A percentile compares a stretch with the other conserved stretches of the same genome.
These are phyloP conservation scores for Glomeris maerens DNA, from an alignment of 1,140 invertebrate species.

Conservation along the genomic window DNA sequence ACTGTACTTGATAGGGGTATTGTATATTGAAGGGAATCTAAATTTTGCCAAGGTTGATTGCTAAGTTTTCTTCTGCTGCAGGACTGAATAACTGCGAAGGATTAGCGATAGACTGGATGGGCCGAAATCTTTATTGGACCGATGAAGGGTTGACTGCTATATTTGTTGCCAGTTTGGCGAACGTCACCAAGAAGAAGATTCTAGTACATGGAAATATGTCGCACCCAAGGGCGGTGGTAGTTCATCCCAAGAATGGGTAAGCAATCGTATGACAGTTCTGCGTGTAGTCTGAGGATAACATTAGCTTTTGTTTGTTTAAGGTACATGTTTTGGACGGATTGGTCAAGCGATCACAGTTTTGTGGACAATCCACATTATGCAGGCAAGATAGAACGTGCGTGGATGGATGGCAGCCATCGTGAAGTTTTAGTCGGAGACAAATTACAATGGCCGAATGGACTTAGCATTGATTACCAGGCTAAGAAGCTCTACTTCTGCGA, in stretches of 20 bases:
- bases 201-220: slow-evolving; percentile 38
- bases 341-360: slow-evolving; percentile 21
- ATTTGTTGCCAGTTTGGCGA: slow-evolving; percentile 43
- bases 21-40: slow-evolving; percentile 1
- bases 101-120: slow-evolving; percentile 62
- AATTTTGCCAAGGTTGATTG: not conserved
- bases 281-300: not conserved
- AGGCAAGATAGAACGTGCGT: slow-evolving; percentile 36
- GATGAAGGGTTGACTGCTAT: slow-evolving; percentile 47
- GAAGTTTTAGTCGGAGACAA: slow-evolving; percentile 28
- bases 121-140: slow-evolving; percentile 67
- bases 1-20: slow-evolving; percentile 29
- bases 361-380: slow-evolving; percentile 11
- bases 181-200: slow-evolving; percentile 36
- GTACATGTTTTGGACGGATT: slow-evolving; percentile 39
- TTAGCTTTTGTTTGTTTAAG: slow-evolving; percentile 17
- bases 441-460: slow-evolving; percentile 41
- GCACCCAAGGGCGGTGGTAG: slow-evolving; percentile 48
- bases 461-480: slow-evolving; percentile 35
- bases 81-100: slow-evolving; percentile 46
- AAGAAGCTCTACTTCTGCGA: slow-evolving; percentile 42
- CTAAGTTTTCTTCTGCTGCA: slow-evolving; percentile 13
- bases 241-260: slow-evolving; percentile 45
- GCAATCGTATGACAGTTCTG: not conserved
- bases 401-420: slow-evolving; percentile 37